These are phyloP conservation scores for Tortricodes alternella DNA, from an alignment of 2,888 invertebrate species.

Conservation along the genomic window DNA sequence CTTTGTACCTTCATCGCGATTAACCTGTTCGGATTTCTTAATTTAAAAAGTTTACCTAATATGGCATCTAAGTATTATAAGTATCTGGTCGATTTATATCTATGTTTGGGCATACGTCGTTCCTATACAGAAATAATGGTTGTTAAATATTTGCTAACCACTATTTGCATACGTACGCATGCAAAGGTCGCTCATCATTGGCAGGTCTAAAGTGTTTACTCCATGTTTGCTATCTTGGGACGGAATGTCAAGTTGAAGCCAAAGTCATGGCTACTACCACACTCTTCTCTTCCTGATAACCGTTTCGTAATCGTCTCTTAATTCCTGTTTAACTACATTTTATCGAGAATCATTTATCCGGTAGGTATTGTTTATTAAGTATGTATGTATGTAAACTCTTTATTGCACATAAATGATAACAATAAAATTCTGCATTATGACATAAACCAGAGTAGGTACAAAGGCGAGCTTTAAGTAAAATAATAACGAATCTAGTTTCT, in stretches of 20 bases:
- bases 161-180: constrained; percentile 52
- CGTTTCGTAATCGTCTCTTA: too few relatives aligned
- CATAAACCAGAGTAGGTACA: too few relatives aligned
- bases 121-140: constrained; percentile 33
- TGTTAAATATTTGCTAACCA: constrained; percentile 57
- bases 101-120: constrained; percentile 2
- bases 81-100: not conserved
- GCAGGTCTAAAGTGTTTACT: constrained; percentile 55
- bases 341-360: too few relatives aligned
- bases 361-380: too few relatives aligned
- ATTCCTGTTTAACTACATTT: too few relatives aligned
- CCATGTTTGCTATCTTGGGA: constrained; percentile 47
- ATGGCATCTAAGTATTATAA: not conserved
- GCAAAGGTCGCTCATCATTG: constrained; percentile 63
- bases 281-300: constrained; percentile 18
- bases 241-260: constrained; percentile 57
- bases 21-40: not conserved
- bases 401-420: too few relatives aligned
- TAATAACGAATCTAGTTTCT: too few relatives aligned
- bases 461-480: too few relatives aligned
- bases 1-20: not conserved
- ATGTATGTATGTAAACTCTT: too few relatives aligned
- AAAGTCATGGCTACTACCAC: constrained; percentile 43
- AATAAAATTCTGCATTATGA: too few relatives aligned
- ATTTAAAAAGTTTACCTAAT: constrained; percentile 6